phyloP scores from a whole-genome alignment of 1,140 invertebrate genomes.

The Periplaneta americana region DNA sequence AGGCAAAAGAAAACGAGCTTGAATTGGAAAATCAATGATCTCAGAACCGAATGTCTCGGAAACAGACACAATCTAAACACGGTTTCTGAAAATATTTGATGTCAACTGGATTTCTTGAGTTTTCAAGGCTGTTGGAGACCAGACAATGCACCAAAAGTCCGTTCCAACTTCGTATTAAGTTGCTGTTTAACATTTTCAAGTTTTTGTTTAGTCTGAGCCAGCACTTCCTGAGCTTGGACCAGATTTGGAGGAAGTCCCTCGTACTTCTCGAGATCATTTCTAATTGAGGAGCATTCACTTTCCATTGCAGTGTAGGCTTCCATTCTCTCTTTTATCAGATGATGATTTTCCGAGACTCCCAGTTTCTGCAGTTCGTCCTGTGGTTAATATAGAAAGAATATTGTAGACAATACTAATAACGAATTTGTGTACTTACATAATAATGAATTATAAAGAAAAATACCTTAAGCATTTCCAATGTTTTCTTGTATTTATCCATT shows the following conservation, averaged over 20 bases:
- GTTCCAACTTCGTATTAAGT: not conserved
- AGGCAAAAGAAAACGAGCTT: constrained; percentile 89
- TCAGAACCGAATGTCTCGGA: constrained; percentile 71
- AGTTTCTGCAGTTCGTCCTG: not conserved
- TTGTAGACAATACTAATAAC: not conserved
- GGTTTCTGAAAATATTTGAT: no score
- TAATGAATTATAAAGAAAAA: not conserved
- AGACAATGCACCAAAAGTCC: not conserved
- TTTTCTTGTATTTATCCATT: not conserved
- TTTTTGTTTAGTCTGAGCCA: not conserved
- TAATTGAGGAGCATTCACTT: not conserved
- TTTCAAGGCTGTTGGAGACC: not conserved
- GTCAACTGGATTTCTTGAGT: no score
- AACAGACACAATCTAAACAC: constrained; percentile 85
- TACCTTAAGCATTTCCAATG: not conserved
- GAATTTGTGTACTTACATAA: not conserved
- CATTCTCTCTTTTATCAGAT: not conserved
- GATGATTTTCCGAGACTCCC: not conserved
- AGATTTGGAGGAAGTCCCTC: not conserved
- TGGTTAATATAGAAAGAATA: not conserved
- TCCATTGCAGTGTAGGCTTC: not conserved
- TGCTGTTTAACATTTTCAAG: not conserved
- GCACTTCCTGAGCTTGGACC: not conserved
- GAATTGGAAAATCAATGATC: constrained; percentile 94
- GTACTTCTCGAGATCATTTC: not conserved